Base-by-base conservation (phyloP, 2,888 invertebrate genomes). In the Osedax fenrisi region DNA sequence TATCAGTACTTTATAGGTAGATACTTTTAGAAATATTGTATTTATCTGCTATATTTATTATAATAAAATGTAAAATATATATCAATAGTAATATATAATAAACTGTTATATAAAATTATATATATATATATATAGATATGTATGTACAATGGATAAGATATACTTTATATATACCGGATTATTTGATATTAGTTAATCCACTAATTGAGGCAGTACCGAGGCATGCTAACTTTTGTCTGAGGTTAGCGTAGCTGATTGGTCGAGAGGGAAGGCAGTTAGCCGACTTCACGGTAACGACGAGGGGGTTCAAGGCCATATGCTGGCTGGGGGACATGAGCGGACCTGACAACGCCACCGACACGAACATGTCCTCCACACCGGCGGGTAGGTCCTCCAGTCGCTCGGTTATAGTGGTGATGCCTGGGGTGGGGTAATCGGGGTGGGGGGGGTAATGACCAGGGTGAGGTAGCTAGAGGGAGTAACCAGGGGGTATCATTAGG, bases 231-330 rank as follows among this genome's bases (percentile, higher is more conserved):
- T 78, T 82, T 21, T 79, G 75, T 61, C 79, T 78, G 2, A 84
- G 81, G 62, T 81, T 79, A 22, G 79, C 78, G 73, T 80, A 81
- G 10, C 77, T 75, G 66, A 83, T 70, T 2, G 84, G 84, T 10
- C 79, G 76, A 5, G 78, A 76, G 21, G 84, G 84, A 77, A 84
- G 79, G 76, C 81, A 80, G 2, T 81, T 82, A 17, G 80, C 82
- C 2, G 81, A 82, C 23, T 81, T 79, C 13, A 84, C 79, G 66
- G 80, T 81, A 41, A 84, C 80, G 71, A 82, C 81, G 80, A 84
- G 79, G n/a, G 84, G 84, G 76, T 84, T 84, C 1, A 84, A 79
- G 2, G 80, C 80, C 24, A 75, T 73, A 64, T 78, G 79, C 77
- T 82, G 83, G 56, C 79, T 76, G 3, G 80, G 79, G 3, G 83